Evolutionary conservation across 1,140 invertebrate genomes (phyloP), one percentile per base, ranked within the genome.

Genomic region (Conopomorpha cramerella): DNA sequence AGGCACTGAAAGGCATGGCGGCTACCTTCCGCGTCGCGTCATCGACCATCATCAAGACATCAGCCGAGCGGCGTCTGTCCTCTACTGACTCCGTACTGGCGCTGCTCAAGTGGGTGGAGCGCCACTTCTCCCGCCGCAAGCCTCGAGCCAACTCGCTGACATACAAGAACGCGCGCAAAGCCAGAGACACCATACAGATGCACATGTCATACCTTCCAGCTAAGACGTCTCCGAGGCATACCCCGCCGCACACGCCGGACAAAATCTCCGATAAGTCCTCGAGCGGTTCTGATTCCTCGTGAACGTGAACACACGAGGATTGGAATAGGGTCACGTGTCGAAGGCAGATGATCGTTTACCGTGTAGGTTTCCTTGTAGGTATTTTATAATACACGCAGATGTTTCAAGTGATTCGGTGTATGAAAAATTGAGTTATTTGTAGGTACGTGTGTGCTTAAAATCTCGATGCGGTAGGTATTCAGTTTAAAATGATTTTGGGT

Each of bases 1-100:
- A 91, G 88, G 88, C 90, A 2, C 60, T 92, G 10, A 91, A 92
- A 81, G 90, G 90, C 60, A 93, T 95, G 90, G 92, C 92, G 2
- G 88, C 90, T 0, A 94, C 92, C 4, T 95, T 95, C 81, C 83
- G 92, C 17, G 89, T 95, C 1, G 88, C 90, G 0, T 88, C 88
- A 0, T 92, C 90, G 2, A 82, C 88, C 45, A 91, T 92, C 45
- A 88, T 90, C n/a, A 88, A 88, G 46, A 94, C 92, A 1, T 87
- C 87, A 1, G 92, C 92, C 0, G 90, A 94, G 57, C 81, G 90
- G 29, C 86, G 92, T 43, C 74, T 95, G 17, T 90, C 92, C 0
- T 91, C 88, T 14, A 91, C 91, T 4, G 92, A 94, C 63, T 92
- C 91, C 0, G 91, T 95, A 0, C 79, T 93, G 8, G 91, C 91